phyloP scores from a whole-genome alignment of 2,113 vertebrate genomes.

The Chroicocephalus ridibundus region DNA sequence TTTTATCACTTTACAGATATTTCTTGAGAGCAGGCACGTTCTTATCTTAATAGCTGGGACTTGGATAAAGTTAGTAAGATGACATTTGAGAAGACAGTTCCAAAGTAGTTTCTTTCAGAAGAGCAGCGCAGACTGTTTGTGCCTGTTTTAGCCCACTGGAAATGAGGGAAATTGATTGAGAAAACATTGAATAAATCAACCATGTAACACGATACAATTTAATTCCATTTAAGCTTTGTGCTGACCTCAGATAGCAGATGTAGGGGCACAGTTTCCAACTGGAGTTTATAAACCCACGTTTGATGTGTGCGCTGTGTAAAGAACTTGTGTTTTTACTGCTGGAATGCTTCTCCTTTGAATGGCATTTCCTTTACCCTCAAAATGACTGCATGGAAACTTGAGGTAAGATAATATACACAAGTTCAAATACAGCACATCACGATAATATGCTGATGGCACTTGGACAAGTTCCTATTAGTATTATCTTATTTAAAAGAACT shows the following conservation, averaged over 20 bases:
- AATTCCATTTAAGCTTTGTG: not conserved
- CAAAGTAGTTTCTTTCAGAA: not conserved
- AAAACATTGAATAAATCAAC: constrained; percentile 33
- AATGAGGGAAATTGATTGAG: constrained; percentile 17
- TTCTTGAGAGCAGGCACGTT: not conserved
- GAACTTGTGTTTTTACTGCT: constrained; percentile 16
- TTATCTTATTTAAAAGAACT: constrained; percentile 24
- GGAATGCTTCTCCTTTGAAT: constrained; percentile 26
- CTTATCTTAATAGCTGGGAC: constrained; percentile 9
- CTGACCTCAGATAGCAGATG: not conserved
- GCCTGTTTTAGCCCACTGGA: not conserved
- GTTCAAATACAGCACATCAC: constrained; percentile 29
- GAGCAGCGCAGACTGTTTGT: not conserved
- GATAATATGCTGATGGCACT: not conserved
- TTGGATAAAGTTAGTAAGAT: constrained; percentile 29
- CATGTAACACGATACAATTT: not conserved
- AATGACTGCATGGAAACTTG: constrained; percentile 39
- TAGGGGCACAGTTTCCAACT: not conserved
- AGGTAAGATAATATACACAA: not conserved
- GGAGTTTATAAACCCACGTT: not conserved
- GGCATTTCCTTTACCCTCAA: constrained; percentile 41
- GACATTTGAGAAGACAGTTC: constrained; percentile 18
- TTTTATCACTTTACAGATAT: not conserved
- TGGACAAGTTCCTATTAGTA: constrained; percentile 4
- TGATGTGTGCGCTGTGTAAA: not conserved